These are phyloP conservation scores for Argyra leucocephala DNA, from an alignment of 2,888 invertebrate species.

Conservation along the genomic window DNA sequence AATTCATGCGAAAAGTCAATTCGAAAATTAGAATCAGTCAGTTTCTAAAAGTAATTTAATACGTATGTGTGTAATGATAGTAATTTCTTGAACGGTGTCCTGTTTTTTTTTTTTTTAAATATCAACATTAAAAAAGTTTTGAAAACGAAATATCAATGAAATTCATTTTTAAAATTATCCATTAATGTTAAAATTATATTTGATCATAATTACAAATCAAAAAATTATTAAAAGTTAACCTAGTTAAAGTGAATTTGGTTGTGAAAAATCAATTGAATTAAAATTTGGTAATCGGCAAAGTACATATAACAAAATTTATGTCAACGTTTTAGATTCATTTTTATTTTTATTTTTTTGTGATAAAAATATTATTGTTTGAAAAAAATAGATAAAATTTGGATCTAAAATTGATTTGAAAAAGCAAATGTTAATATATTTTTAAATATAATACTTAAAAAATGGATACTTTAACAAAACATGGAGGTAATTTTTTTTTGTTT, in stretches of 20 bases:
- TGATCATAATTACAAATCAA: no score
- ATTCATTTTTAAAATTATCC: no score
- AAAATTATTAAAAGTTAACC: no score
- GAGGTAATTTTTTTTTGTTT: constrained; percentile 8
- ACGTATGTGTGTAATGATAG: no score
- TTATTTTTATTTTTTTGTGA: not conserved
- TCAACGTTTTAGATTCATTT: not conserved
- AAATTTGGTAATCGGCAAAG: not conserved
- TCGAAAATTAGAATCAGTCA: no score
- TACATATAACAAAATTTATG: not conserved
- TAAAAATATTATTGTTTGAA: not conserved
- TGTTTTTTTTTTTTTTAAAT: no score
- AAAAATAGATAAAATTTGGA: not conserved
- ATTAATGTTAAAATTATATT: no score
- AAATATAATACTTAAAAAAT: not conserved
- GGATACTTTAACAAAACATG: constrained; percentile 8
- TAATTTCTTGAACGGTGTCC: no score
- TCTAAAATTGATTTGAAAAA: not conserved
- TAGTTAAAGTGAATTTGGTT: not conserved
- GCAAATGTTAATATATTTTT: not conserved
- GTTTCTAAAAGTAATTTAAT: no score
- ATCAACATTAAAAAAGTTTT: no score
- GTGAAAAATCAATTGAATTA: not conserved
- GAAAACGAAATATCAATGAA: no score
- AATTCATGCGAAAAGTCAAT: no score